Evolutionary conservation across 2,888 invertebrate genomes (phyloP), one percentile per base, ranked within the genome.

Genomic region (Trypoxylon attenuatum): DNA sequence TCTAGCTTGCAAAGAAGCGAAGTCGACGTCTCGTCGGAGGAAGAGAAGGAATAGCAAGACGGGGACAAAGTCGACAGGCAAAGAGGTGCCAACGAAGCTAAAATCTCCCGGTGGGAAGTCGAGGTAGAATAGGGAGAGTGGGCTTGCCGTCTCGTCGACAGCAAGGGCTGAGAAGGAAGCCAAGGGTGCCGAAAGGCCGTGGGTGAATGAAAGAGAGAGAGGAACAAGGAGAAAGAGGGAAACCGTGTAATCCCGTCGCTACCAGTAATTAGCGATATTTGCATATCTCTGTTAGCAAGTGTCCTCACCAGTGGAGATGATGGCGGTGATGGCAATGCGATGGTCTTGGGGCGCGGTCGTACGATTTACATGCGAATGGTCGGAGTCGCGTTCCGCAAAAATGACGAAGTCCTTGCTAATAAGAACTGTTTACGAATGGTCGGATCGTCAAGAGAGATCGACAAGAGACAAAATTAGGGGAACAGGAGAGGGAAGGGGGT

Each of bases 261-360:
- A 79, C 80, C 77, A 77, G 82, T 84, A 85, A 85, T 86, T 85
- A 84, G 84, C 78, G 78, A 73, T 76, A 85, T 86, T 85, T 85
- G 84, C 86, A 86, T 86, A 85, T 82, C 83, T 82, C 78, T 60
- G 69, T 70, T 68, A 74, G 71, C 73, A 74, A 73, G 60, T 58
- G 27, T 56, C 62, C 58, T 61, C 58, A 54, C 42, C 50, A 57
- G 38, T 41, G 19, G 56, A 45, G 66, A 56, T 52, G 58, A 46
- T 53, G 62, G 38, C n/a, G n/a, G n/a, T n/a, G n/a, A 41, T 38
- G 66, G 67, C 72, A 75, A 70, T n/a, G n/a, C n/a, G n/a, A n/a
- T n/a, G n/a, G n/a, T n/a, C n/a, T n/a, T n/a, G n/a, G 33, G 13
- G 33, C 33, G 13, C n/a, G n/a, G n/a, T 33, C 33, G 10, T n/a